Evolutionary conservation across 23 tunicate genomes (phyloP), one percentile per base, ranked within the genome.

Genomic region (Oikopleura dioica): DNA sequence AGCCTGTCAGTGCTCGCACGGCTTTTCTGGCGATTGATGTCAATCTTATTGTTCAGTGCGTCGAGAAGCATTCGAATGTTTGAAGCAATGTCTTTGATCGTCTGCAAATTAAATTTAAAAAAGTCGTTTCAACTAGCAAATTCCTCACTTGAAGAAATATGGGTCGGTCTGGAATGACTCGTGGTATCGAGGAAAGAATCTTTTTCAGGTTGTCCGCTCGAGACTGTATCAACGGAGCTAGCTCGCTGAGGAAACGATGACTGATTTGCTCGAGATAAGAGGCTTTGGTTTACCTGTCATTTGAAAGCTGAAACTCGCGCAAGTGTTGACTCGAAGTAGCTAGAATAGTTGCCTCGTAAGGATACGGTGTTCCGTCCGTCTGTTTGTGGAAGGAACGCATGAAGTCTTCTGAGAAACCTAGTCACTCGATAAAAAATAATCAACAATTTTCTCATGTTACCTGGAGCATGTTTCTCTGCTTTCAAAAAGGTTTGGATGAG

Each of bases 381-480:
- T 28, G 29, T 63, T 63, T 63, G 72, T 63, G 72, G 2, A 63
- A 21, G 16, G 16, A 2, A 2, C 26, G 30, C 33, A 63, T 12
- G 33, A 63, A 63, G 26, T 63, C 72, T 12, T 63, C 26, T 28
- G 72, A 63, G 26, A 63, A 63, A 12, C 72, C n/a, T n/a, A n/a
- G n/a, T n/a, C n/a, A n/a, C n/a, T n/a, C n/a, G n/a, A n/a, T n/a
- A n/a, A n/a, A n/a, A n/a, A n/a, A n/a, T n/a, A n/a, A n/a, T n/a
- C n/a, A n/a, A n/a, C n/a, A n/a, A n/a, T n/a, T n/a, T n/a, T n/a
- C n/a, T n/a, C n/a, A n/a, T n/a, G n/a, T n/a, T n/a, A n/a, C n/a
- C 72, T 2, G 72, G 72, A 63, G 72, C 72, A 28, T 63, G 72
- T 63, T 63, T 63, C 26, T 63, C 72, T 31, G 26, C 72, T 63